Evolutionary conservation across 2,888 invertebrate species (phyloP).

Genomic region (Arenicola marina): DNA sequence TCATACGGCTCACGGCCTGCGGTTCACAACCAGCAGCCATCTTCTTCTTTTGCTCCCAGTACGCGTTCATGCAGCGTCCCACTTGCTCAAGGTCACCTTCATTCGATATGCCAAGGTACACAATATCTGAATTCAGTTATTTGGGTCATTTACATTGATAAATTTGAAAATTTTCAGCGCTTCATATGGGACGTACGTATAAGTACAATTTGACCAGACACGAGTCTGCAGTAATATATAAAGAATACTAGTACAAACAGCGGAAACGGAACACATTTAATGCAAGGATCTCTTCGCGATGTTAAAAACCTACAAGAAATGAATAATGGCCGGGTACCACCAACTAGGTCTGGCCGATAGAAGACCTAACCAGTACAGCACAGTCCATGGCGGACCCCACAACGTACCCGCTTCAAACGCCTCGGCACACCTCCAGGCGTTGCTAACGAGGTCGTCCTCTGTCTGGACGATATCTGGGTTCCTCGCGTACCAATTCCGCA

Average conservation of each 20-base stretch:
- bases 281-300: too few relatives aligned
- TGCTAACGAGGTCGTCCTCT: constrained; percentile 52
- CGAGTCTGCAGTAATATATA: too few relatives aligned
- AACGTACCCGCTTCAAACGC: constrained; percentile 53
- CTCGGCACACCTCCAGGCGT: constrained; percentile 53
- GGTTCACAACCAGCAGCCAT: constrained; percentile 63
- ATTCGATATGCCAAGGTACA: too few relatives aligned
- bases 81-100: constrained; percentile 56
- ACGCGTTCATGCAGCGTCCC: constrained; percentile 54
- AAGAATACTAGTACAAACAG: too few relatives aligned
- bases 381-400: too few relatives aligned
- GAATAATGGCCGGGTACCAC: background rate
- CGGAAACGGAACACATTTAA: too few relatives aligned
- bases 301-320: background rate
- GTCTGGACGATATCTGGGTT: constrained; percentile 58
- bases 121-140: too few relatives aligned
- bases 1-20: constrained; percentile 49
- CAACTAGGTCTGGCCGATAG: background rate
- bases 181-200: too few relatives aligned
- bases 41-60: constrained; percentile 61
- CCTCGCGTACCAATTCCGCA: constrained; percentile 63
- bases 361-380: background rate
- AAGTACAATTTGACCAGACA: too few relatives aligned
- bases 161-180: too few relatives aligned
- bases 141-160: too few relatives aligned